Evolutionary conservation across 2,113 vertebrate genomes (phyloP), one percentile per base, ranked within the genome.

Genomic region (Triplophysa dalaica): DNA sequence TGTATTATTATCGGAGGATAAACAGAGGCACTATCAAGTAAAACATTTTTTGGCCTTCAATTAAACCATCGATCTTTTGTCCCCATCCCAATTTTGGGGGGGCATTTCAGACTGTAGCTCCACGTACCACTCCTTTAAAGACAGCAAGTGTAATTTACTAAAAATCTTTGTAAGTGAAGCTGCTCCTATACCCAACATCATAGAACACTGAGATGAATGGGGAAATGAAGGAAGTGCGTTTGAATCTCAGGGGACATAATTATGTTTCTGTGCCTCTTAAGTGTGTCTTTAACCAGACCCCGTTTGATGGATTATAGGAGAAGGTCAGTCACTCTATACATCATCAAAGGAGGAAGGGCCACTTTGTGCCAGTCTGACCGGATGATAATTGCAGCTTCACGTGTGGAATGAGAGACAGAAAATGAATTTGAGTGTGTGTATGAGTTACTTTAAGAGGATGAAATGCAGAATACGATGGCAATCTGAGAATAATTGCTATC

Each of bases 281-380:
- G 52, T 38, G 50, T 14, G 69, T 54, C 61, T 70, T 79, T 60
- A 16, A 16, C 2, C 52, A 72, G 69, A 80, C 29, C 3, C 29
- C 17, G 8, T 8, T 62, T 9, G 61, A 65, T 61, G 48, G 61
- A 56, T 45, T 54, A 48, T 63, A 61, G 43, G 58, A 38, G 67
- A 62, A 26, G 60, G 29, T 61, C 58, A 54, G 45, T 52, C 33
- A 24, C 29, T 58, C 19, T 58, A 41, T 41, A 41, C 54, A 43
- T n/a, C 54, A 43, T 73, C 70, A 61, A 58, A 73, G 22, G 70
- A 41, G 70, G 70, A 73, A 73, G 29, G n/a, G 21, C 8, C 70
- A 60, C 70, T 73, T 72, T 73, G 54, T 60, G 52, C 12, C 29
- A 41, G 52, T 16, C 52, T 73, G 70, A 58, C 58, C 41, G 70